Evolutionary conservation across 2,113 vertebrate genomes (phyloP), one percentile per base, ranked within the genome.

Genomic region (Hypanus sabinus): DNA sequence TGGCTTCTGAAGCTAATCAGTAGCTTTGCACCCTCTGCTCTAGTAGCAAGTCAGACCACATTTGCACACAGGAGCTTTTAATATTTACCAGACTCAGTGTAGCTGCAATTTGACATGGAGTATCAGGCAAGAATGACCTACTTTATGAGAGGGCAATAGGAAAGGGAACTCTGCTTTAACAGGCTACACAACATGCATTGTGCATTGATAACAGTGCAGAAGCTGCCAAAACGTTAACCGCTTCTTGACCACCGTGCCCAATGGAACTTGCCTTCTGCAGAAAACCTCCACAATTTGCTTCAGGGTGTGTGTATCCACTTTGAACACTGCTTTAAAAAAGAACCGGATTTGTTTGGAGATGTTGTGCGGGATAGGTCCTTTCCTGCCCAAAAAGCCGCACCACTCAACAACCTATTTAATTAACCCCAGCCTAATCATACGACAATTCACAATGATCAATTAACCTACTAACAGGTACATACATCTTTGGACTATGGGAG

Each of bases 81-180:
- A 68, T 36, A 91, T 91, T 68, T 22, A 9, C 46, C 57, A 87
- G 27, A 10, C 27, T 87, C 55, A n/a, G 8, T 57, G 9, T 27
- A 57, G 81, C 60, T 33, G 30, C 87, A 65, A 70, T 92, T 33
- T 70, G 60, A 92, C 62, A 70, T 68, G 88, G 30, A 65, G 38
- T 46, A 68, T 33, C 57, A 68, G 87, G 60, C 62, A 36, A 62
- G 87, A n/a, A 33, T 65, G 87, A 92, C 88, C 88, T 92, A 92
- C 62, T 92, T 92, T 38, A 92, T 38, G 88, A 38, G 62, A 92
- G n/a, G 65, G 62, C 88, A 92, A 71, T 71, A 70, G 88, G 60
- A 92, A 92, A 70, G 65, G 62, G 65, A 92, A 92, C 62, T 22
- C 46, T 55, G 24, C 20, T 60, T 62, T 87, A 60, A 65, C 83